Evolutionary conservation across 2,888 invertebrate species (phyloP).

Genomic region (Pyrochroa serraticornis): DNA sequence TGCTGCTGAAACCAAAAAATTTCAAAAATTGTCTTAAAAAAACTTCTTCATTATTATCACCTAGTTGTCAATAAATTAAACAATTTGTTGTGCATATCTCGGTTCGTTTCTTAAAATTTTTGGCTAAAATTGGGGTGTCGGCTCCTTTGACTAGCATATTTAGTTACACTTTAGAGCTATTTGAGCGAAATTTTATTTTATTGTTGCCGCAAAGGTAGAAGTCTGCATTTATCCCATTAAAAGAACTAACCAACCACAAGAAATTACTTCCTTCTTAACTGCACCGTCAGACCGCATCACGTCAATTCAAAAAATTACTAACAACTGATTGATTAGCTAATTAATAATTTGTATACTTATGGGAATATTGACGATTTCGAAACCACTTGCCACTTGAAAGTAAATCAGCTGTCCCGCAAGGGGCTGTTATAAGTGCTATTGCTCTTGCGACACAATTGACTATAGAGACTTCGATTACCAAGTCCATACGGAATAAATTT

Average conservation of each 20-base stretch:
- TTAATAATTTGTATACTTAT: conserved; percentile 28
- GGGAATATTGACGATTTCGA: conserved; percentile 31
- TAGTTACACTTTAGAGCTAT: conserved; percentile 22
- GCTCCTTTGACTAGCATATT: conserved; percentile 5
- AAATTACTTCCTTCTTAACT: conserved; percentile 31
- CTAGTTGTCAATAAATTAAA: background rate
- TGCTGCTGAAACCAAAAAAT: too few relatives aligned
- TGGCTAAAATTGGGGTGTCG: too few relatives aligned
- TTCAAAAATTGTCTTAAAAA: too few relatives aligned
- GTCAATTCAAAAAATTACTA: background rate
- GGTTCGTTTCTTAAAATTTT: too few relatives aligned
- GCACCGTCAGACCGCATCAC: background rate
- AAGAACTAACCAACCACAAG: conserved; percentile 26
- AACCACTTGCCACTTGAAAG: conserved; percentile 21
- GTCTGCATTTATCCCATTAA: conserved; percentile 23
- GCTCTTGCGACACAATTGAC: conserved; percentile 50
- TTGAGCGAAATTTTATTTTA: conserved; percentile 22
- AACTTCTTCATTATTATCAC: background rate
- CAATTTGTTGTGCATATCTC: too few relatives aligned
- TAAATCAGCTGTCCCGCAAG: conserved; percentile 42
- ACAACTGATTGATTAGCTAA: too few relatives aligned
- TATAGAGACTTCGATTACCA: conserved; percentile 48
- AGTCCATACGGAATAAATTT: conserved; percentile 48
- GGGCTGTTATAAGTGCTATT: conserved; percentile 21
- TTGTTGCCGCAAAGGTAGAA: conserved; percentile 19